These are phyloP conservation scores for Campylorhamphus procurvoides DNA, from an alignment of 2,113 vertebrate genomes.

Conservation along the genomic window DNA sequence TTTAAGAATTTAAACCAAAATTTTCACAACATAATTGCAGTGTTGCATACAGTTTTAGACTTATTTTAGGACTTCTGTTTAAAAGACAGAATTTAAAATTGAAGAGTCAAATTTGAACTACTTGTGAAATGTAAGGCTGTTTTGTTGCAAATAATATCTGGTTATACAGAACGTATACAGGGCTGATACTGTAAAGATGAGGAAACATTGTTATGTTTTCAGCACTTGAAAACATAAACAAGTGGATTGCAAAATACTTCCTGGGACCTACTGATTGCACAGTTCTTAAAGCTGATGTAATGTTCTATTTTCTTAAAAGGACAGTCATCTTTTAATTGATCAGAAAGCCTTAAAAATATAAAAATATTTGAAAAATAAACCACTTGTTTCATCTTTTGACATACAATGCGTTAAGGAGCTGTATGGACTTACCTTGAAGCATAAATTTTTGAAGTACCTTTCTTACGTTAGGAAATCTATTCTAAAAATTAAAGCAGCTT, in stretches of 20 bases:
- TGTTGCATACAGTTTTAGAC: background rate
- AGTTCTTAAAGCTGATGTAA: background rate
- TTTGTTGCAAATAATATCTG: background rate
- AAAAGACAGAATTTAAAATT: background rate
- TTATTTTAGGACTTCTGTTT: background rate
- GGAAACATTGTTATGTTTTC: background rate
- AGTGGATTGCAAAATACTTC: constrained; percentile 25
- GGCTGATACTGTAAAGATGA: background rate
- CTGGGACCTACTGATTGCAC: background rate
- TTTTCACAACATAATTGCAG: background rate
- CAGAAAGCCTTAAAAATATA: background rate
- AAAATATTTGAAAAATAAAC: background rate
- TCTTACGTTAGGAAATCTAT: background rate
- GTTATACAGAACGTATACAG: background rate
- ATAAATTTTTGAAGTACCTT: background rate
- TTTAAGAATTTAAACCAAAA: background rate
- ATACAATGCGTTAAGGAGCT: background rate
- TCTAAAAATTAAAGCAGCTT: background rate
- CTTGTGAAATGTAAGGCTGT: background rate
- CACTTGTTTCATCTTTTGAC: background rate
- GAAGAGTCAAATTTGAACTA: background rate
- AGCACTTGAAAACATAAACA: constrained; percentile 12
- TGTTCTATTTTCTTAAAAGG: background rate
- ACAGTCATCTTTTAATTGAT: background rate
- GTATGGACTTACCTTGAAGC: background rate